Evolutionary conservation across 2,797 vertebrate genomes (phyloP), one percentile per base, ranked within the genome.

Genomic region (Sebastes taczanowskii): DNA sequence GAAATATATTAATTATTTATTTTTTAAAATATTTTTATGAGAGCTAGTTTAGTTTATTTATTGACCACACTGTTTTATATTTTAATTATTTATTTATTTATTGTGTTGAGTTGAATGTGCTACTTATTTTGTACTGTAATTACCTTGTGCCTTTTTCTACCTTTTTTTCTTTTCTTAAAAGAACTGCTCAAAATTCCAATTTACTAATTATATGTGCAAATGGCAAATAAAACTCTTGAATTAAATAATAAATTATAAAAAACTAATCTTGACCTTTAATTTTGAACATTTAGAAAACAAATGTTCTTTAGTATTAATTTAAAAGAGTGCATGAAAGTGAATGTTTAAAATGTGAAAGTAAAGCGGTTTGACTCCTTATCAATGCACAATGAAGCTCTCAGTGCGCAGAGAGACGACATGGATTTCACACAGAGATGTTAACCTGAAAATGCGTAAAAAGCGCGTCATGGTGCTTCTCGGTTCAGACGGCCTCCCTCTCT

Each of bases 351-450:
- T 11, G 35, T 61, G 30, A 70, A 53, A 76, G 55, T 14, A n/a
- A 64, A 53, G 38, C 2, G 11, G 42, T 16, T 65, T 30, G 59
- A 59, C 38, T 89, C 32, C 74, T 87, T 88, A 93, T 95, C 91
- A 95, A 95, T 94, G 93, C 86, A 95, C 94, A 95, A 95, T 89
- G 94, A 90, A 76, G 88, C 92, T 82, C 93, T 95, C 92, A 93
- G 94, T 95, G 90, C 64, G 88, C 85, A 63, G 14, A 22, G 80
- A 52, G 85, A 76, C 79, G 86, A 87, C 91, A 62, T 89, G 91
- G 91, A 90, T 91, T 94, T 95, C 93, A 92, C 94, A 94, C 84
- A 0, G 79, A 64, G 20, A 80, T 90, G 93, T 93, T 89, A 95
- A 94, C 92, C 90, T 94, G 91, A 89, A 93, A 91, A 91, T 94